Evolutionary conservation across 2,113 vertebrate species (phyloP).

Genomic region (Gadus macrocephalus): DNA sequence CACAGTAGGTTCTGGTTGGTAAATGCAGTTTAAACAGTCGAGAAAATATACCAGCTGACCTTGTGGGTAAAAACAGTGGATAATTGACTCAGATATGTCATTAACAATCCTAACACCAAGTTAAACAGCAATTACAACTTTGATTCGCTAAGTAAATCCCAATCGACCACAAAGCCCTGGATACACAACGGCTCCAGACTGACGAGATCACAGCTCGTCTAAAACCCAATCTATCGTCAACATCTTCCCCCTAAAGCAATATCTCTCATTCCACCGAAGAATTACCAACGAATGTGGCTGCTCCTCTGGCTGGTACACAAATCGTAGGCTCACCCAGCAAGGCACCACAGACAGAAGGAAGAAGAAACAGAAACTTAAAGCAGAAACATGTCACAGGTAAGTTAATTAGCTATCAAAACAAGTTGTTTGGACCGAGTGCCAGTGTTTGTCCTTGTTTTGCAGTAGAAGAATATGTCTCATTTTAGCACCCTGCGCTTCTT

Average conservation of each 20-base stretch:
- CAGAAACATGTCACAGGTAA: slow-evolving; percentile 62
- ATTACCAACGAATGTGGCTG: background rate
- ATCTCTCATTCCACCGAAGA: background rate
- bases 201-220: too few relatives aligned
- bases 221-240: too few relatives aligned
- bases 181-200: too few relatives aligned
- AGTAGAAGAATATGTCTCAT: slow-evolving; percentile 22
- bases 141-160: too few relatives aligned
- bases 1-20: too few relatives aligned
- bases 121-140: too few relatives aligned
- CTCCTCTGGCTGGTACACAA: background rate
- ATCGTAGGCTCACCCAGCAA: background rate
- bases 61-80: too few relatives aligned
- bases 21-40: too few relatives aligned
- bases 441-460: slow-evolving; percentile 44
- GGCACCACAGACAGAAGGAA: slow-evolving; percentile 24
- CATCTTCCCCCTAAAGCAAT: slow-evolving; percentile 33
- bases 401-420: slow-evolving; percentile 65
- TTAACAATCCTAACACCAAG: too few relatives aligned
- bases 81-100: too few relatives aligned
- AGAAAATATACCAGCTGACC: too few relatives aligned
- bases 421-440: slow-evolving; percentile 29
- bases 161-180: too few relatives aligned
- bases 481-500: slow-evolving; percentile 14
- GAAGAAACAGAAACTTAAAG: slow-evolving; percentile 40